Evolutionary conservation across 2,113 vertebrate species (phyloP).

Genomic region (Orycteropus afer): DNA sequence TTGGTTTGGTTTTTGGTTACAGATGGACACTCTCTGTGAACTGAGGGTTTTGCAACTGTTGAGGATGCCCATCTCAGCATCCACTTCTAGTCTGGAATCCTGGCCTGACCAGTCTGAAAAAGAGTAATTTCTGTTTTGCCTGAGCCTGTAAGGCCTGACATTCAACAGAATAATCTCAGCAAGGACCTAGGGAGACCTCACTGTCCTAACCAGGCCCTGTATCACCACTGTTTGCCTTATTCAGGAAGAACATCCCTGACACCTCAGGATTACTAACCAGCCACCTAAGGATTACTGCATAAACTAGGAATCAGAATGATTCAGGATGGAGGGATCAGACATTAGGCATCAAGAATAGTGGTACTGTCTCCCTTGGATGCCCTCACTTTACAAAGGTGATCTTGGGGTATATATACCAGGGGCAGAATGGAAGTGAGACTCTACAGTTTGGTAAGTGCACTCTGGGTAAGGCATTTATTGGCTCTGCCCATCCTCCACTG

Average conservation of each 20-base stretch:
- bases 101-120: background rate
- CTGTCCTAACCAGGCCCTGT: fast-evolving
- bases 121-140: background rate
- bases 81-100: too few relatives aligned
- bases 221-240: fast-evolving
- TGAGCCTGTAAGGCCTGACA: fast-evolving
- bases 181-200: too few relatives aligned
- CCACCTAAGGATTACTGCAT: too few relatives aligned
- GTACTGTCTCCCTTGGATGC: fast-evolving
- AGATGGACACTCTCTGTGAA: background rate
- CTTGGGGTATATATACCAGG: background rate
- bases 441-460: fast-evolving
- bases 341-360: too few relatives aligned
- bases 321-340: background rate
- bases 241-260: fast-evolving
- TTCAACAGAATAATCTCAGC: background rate
- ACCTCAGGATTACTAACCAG: too few relatives aligned
- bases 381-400: background rate
- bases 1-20: too few relatives aligned
- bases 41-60: background rate
- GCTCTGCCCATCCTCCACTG: too few relatives aligned
- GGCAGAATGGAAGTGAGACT: too few relatives aligned
- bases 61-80: background rate
- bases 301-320: background rate
- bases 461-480: background rate